These are phyloP conservation scores for Parasteatoda lunata DNA, from an alignment of 2,888 invertebrate species.

Conservation along the genomic window DNA sequence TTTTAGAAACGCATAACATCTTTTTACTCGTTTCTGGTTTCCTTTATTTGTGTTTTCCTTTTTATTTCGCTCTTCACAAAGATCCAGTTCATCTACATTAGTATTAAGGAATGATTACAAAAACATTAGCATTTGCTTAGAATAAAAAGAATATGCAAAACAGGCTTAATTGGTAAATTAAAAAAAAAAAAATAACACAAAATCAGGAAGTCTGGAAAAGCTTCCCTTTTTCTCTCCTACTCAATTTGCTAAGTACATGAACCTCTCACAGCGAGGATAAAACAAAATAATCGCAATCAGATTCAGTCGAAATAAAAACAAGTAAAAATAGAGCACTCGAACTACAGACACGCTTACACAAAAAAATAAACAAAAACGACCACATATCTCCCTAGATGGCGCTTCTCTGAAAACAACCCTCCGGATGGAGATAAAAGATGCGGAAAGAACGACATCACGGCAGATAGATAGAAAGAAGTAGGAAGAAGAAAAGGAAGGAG, in stretches of 20 bases:
- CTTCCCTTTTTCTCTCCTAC: conserved; percentile 8
- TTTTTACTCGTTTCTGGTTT: too few relatives aligned
- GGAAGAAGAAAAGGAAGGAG: conserved; percentile 19
- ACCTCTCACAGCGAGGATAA: conserved; percentile 6
- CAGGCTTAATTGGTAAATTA: background rate
- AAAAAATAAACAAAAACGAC: conserved; percentile 13
- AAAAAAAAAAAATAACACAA: background rate
- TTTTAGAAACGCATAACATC: too few relatives aligned
- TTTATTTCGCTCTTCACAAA: too few relatives aligned
- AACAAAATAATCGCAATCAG: conserved; percentile 43
- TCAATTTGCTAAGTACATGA: conserved; percentile 50
- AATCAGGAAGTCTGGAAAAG: background rate
- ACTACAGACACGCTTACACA: conserved; percentile 1
- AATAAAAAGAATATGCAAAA: background rate
- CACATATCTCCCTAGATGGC: conserved; percentile 48
- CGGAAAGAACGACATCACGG: conserved; percentile 47
- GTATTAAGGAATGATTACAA: background rate
- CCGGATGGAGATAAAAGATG: conserved; percentile 54
- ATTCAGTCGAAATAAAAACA: conserved; percentile 24
- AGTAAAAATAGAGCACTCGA: conserved; percentile 6
- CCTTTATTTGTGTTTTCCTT: too few relatives aligned
- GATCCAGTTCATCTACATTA: background rate
- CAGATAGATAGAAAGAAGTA: conserved; percentile 27
- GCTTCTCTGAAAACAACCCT: conserved; percentile 41
- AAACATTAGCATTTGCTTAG: background rate